Base-by-base conservation (phyloP, 2,797 vertebrate genomes). In the Sebastes flavidus region DNA sequence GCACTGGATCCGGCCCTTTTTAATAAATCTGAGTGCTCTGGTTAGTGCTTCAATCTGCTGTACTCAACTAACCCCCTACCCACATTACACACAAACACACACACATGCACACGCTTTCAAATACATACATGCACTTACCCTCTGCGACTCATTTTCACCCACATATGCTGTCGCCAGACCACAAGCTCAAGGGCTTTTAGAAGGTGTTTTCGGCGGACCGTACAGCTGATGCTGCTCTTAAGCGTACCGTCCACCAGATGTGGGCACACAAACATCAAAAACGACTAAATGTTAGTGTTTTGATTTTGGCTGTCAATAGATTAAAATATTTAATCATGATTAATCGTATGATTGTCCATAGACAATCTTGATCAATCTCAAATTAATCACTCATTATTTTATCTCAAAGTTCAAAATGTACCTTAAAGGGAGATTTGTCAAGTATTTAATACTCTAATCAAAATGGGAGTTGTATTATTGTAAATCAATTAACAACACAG, bases 1-100 rank as follows among this genome's bases (percentile, higher is more conserved):
- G 86, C 80, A 10, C 83, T 83, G 86, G 79, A 88, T 90, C 80
- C 79, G 77, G 88, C 94, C 91, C 81, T 91, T 95, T 95, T 95
- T 95, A 96, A 95, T 95, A 95, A 95, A 94, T 95, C 88, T 90
- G 94, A 95, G 95, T 96, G 95, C 94, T 95, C 91, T 93, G 93
- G 92, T 95, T 92, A 94, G 94, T 92, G 92, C 94, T 93, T 94
- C 93, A 94, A 91, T 95, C 92, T 94, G 85, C 89, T 91, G 89
- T 87, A 81, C 91, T 90, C 89, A 89, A 89, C 90, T 88, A 90
- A 88, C 83, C 86, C 81, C 79, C 83, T 79, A 80, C 87, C 72
- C 83, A 86, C 79, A 80, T 72, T 32, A 69, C 77, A 86, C 84
- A 82, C 82, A 76, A 1, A 80, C 82, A 76, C 80, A 65, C 70